Conservation (phyloP, 2,797 vertebrate genomes). For the Tragelaphus eurycerus region DNA sequence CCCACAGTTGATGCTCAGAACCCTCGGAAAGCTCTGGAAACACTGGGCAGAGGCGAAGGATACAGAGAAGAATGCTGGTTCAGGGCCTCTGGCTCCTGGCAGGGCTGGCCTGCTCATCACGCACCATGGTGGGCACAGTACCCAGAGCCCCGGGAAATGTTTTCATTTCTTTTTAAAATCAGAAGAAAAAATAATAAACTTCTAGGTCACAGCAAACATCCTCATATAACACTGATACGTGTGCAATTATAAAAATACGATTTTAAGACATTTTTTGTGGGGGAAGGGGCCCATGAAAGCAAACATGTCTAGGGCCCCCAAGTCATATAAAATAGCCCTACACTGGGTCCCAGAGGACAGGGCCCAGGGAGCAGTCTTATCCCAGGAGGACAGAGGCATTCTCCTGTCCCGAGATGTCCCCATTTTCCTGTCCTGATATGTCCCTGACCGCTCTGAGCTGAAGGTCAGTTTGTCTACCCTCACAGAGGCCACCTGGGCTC, state of each 20-base stretch:
- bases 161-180: not conserved
- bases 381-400: not conserved
- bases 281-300: not conserved
- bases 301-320: not conserved
- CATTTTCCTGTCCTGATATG: not conserved
- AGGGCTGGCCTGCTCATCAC: not conserved
- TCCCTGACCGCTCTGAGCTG: not conserved
- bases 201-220: not conserved
- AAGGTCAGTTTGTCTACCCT: slow-evolving; percentile 31
- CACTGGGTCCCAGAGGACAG: not conserved
- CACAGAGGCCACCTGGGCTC: not conserved
- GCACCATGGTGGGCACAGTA: not conserved
- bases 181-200: not conserved
- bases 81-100: not conserved
- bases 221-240: not conserved
- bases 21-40: not conserved
- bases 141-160: not conserved
- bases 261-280: not conserved
- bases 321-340: not conserved
- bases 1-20: not conserved
- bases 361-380: not conserved
- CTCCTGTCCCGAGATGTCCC: not conserved
- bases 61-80: accelerated
- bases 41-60: not conserved
- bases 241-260: not conserved